A percentile compares a stretch with the other conserved stretches of the same genome.
Evolutionary conservation across 2,113 vertebrate genomes (phyloP).

Genomic region (Hydrolagus affinis): DNA sequence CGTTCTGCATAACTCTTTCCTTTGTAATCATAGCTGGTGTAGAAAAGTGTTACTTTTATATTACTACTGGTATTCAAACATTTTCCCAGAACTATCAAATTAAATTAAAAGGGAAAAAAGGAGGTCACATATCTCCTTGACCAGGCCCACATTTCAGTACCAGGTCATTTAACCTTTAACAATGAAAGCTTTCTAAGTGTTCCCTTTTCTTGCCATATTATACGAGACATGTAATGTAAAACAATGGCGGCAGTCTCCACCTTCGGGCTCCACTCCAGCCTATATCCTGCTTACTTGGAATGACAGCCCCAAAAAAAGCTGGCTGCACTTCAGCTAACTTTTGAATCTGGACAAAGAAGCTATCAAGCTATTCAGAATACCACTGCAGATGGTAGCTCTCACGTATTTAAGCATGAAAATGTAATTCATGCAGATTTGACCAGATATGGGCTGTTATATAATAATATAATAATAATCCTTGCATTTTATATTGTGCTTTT

Average conservation of each 20-base stretch:
- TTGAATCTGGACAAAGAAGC: not conserved
- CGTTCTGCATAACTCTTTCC: not conserved
- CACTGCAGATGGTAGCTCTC: too few species aligned
- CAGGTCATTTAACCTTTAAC: constrained; percentile 4
- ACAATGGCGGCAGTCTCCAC: not conserved
- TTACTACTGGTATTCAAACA: not conserved
- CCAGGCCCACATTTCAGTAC: not conserved
- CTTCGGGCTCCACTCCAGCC: not conserved
- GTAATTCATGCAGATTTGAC: not conserved
- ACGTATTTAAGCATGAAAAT: not conserved
- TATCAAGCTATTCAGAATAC: not conserved
- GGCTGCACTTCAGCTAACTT: not conserved
- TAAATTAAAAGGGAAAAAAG: constrained; percentile 18
- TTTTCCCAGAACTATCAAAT: not conserved
- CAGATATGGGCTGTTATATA: not conserved
- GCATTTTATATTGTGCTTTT: too few species aligned
- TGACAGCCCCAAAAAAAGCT: not conserved
- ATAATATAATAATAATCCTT: too few species aligned
- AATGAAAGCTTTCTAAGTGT: constrained; percentile 7
- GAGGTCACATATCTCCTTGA: not conserved
- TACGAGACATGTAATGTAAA: not conserved
- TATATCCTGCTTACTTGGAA: not conserved
- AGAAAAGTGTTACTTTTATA: not conserved
- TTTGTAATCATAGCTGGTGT: not conserved
- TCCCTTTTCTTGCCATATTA: constrained; percentile 4